A percentile compares a stretch with the other conserved stretches of the same genome.
Evolutionary conservation across 2,888 invertebrate genomes (phyloP).

Genomic region (Tolmerus cingulatus): DNA sequence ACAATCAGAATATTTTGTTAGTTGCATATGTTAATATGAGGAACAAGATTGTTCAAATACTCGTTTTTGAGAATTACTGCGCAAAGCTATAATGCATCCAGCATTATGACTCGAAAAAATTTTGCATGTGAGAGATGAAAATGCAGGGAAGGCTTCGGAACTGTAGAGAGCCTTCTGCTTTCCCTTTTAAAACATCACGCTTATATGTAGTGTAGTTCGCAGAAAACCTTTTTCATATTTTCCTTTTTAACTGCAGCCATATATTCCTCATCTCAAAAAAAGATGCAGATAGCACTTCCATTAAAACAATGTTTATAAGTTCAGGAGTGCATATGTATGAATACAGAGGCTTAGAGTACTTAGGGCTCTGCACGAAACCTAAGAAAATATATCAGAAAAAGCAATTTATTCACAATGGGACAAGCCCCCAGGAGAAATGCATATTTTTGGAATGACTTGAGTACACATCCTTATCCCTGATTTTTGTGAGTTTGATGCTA

Average conservation of each 20-base stretch:
- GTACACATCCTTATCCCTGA: neutral
- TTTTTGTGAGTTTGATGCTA: neutral
- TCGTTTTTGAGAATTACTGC: neutral
- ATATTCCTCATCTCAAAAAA: constrained; percentile 14
- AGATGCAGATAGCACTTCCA: constrained; percentile 2
- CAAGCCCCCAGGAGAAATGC: constrained; percentile 21
- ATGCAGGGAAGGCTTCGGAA: neutral
- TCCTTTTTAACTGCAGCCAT: constrained; percentile 17
- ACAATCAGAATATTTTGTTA: neutral
- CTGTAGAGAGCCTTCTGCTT: neutral
- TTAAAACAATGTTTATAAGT: neutral
- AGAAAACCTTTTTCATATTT: neutral
- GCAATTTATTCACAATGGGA: constrained; percentile 42
- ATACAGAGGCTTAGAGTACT: neutral
- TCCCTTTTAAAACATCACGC: neutral
- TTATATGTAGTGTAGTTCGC: neutral
- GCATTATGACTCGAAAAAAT: neutral
- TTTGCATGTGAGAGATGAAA: neutral
- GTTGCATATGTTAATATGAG: neutral
- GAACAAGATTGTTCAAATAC: neutral
- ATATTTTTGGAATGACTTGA: neutral
- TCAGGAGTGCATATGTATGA: neutral
- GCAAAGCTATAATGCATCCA: neutral
- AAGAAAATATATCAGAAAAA: constrained; percentile 36
- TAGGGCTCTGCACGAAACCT: constrained; percentile 22